phyloP scores from a whole-genome alignment of 2,888 invertebrate species.

The Congeria kusceri region DNA sequence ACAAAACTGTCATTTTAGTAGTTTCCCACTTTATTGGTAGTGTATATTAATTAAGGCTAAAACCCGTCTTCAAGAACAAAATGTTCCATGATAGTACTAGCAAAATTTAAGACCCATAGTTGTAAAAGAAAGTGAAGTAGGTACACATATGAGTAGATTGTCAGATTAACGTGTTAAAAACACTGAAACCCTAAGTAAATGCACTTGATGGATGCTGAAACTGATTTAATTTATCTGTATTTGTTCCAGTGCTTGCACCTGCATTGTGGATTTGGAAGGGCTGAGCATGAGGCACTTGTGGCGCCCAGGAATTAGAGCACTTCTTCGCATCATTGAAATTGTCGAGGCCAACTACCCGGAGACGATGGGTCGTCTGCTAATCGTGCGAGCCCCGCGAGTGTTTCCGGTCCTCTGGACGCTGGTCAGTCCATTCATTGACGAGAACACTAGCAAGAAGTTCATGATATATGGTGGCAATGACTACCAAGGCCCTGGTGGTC shows the following conservation, averaged over 20 bases:
- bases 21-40: no score
- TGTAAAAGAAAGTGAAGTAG: no score
- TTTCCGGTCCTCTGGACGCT: conserved; percentile 98
- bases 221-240: neutral
- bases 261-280: conserved; percentile 96
- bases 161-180: no score
- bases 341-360: conserved; percentile 98
- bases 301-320: conserved; percentile 93
- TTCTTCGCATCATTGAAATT: conserved; percentile 91
- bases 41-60: no score
- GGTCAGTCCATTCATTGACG: conserved; percentile 97
- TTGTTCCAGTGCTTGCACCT: conserved; percentile 91
- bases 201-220: neutral
- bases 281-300: conserved; percentile 97
- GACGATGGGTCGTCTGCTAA: conserved; percentile 95
- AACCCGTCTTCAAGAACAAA: no score
- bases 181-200: no score
- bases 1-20: no score
- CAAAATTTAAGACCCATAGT: no score
- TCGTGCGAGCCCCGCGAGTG: conserved; percentile 95
- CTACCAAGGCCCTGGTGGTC: conserved; percentile 92
- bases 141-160: no score
- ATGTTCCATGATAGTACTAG: no score
- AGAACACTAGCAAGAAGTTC: conserved; percentile 96
- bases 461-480: conserved; percentile 96